Evolutionary conservation across 2,113 vertebrate genomes (phyloP).

Genomic region (Rhinolophus ferrumequinum): DNA sequence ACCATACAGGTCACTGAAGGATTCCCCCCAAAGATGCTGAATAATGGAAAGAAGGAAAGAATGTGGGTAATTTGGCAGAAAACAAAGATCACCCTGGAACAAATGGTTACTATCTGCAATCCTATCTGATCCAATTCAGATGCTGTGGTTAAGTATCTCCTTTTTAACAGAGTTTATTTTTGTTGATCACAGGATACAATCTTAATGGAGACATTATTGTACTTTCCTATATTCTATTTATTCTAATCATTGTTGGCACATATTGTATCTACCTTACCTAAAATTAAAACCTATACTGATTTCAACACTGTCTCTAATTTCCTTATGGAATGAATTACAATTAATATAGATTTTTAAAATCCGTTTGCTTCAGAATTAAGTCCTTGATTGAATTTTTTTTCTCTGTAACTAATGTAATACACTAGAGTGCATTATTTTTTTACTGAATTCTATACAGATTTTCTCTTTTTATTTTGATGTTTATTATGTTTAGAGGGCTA

Average conservation of each 20-base stretch:
- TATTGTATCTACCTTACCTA: background rate
- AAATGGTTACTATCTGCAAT: background rate
- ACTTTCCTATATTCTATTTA: background rate
- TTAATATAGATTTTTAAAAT: background rate
- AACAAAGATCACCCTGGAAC: background rate
- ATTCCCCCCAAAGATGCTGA: background rate
- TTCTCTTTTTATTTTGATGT: background rate
- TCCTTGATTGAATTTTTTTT: background rate
- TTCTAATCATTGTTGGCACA: background rate
- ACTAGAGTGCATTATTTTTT: slow-evolving; percentile 12
- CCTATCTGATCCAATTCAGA: background rate
- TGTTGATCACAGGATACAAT: background rate
- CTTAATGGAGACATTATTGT: background rate
- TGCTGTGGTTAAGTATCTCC: background rate
- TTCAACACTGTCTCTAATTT: background rate
- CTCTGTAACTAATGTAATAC: background rate
- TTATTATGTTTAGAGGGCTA: background rate
- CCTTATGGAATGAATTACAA: background rate
- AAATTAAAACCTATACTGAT: background rate
- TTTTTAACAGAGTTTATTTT: background rate
- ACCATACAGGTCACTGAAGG: background rate
- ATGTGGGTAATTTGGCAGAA: background rate
- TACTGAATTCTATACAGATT: background rate
- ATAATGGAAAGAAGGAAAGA: background rate
- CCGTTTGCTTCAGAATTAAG: background rate